Evolutionary conservation across 2,797 vertebrate genomes (phyloP).

Genomic region (Podarcis siculus): DNA sequence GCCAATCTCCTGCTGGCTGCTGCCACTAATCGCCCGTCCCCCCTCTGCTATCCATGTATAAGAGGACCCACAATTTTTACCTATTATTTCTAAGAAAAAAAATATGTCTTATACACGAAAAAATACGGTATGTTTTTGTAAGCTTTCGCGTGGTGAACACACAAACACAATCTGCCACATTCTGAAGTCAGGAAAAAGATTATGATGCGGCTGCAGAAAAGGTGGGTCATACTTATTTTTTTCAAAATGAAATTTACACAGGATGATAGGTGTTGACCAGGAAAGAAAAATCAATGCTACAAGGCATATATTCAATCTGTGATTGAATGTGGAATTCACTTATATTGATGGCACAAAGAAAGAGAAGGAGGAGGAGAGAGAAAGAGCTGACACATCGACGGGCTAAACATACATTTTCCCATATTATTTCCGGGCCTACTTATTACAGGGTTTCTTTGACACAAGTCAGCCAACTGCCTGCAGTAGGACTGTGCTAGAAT

Average conservation of each 20-base stretch:
- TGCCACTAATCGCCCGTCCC: too few relatives aligned
- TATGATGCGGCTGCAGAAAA: slow-evolving; percentile 25
- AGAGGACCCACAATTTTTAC: too few relatives aligned
- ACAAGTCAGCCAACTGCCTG: slow-evolving; percentile 43
- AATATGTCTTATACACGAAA: too few relatives aligned
- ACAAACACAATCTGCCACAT: slow-evolving; percentile 20
- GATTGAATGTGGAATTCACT: slow-evolving; percentile 27
- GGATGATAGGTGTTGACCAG: slow-evolving; percentile 42
- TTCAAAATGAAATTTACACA: slow-evolving; percentile 56
- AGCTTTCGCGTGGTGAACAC: not conserved
- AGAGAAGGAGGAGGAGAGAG: not conserved
- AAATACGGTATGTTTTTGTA: not conserved
- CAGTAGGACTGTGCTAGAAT: slow-evolving; percentile 42
- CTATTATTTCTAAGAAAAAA: too few relatives aligned
- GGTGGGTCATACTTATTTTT: slow-evolving; percentile 50
- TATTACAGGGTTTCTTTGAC: slow-evolving; percentile 25
- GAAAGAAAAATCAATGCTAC: slow-evolving; percentile 41
- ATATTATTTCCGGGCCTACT: slow-evolving; percentile 24
- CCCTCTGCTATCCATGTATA: too few relatives aligned
- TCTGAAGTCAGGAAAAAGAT: slow-evolving; percentile 23
- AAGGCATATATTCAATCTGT: slow-evolving; percentile 17
- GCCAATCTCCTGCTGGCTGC: too few relatives aligned
- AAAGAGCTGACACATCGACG: slow-evolving; percentile 7
- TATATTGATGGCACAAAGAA: not conserved
- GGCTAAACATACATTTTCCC: slow-evolving; percentile 7